Evolutionary conservation across 2,113 vertebrate species (phyloP).

Genomic region (Callaeas wilsoni): DNA sequence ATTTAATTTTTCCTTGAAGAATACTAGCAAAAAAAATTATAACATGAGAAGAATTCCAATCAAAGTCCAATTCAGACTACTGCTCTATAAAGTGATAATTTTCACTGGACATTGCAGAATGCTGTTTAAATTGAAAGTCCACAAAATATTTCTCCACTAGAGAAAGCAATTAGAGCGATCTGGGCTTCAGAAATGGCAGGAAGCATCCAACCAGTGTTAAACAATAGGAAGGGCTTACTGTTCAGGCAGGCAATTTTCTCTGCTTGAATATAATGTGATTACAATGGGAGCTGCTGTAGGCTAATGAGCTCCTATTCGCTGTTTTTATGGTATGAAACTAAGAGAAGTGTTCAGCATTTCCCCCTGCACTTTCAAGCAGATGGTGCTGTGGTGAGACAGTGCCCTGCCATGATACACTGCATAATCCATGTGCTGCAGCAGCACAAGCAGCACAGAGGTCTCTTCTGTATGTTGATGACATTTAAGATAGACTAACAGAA

Average conservation of each 20-base stretch:
- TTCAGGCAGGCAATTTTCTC: slow-evolving; percentile 39
- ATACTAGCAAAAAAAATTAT: neutral
- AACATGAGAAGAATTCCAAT: neutral
- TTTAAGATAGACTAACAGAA: slow-evolving; percentile 33
- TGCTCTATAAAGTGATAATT: neutral
- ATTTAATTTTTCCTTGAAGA: neutral
- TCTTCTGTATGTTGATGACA: neutral
- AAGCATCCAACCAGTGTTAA: slow-evolving; percentile 25
- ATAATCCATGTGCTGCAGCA: neutral
- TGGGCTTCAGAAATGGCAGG: neutral
- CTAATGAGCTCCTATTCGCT: slow-evolving; percentile 40
- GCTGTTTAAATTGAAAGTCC: neutral
- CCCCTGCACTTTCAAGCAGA: neutral
- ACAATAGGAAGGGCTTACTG: neutral
- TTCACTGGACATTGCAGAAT: neutral
- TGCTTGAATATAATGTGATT: slow-evolving; percentile 52
- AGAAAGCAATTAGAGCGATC: neutral
- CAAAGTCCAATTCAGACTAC: neutral
- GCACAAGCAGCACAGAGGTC: neutral
- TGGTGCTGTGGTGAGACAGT: neutral
- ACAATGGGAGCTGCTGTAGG: slow-evolving; percentile 45
- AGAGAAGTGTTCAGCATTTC: neutral
- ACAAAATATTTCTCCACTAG: neutral
- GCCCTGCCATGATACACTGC: neutral
- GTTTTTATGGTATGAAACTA: slow-evolving; percentile 12